These are phyloP conservation scores for Lordiphosa clarofinis DNA, from an alignment of 1,140 invertebrate genomes.

Conservation along the genomic window DNA sequence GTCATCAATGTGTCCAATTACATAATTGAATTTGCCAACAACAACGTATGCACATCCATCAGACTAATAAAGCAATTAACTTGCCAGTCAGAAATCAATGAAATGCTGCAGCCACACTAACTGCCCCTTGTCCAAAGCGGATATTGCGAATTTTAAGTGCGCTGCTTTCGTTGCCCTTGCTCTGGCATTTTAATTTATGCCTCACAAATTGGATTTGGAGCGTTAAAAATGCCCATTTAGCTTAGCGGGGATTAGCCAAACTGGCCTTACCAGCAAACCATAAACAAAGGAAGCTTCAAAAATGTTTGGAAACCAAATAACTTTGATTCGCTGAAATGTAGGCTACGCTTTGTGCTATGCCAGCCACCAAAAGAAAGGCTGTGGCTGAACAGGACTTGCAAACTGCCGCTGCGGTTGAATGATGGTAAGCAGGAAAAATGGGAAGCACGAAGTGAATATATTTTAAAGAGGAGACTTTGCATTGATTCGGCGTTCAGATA, in stretches of 20 bases:
- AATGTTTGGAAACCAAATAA: slow-evolving; percentile 42
- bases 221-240: slow-evolving; percentile 54
- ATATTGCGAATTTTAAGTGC: slow-evolving; percentile 51
- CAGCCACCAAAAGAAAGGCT: slow-evolving; percentile 22
- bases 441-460: slow-evolving; percentile 24
- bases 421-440: slow-evolving; percentile 46
- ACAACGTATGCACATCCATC: slow-evolving; percentile 50
- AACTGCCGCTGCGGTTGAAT: slow-evolving; percentile 9
- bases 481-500: too few relatives aligned
- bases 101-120: slow-evolving; percentile 13
- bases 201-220: slow-evolving; percentile 63
- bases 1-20: slow-evolving; percentile 34
- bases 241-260: slow-evolving; percentile 67
- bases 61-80: slow-evolving; percentile 72
- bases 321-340: slow-evolving; percentile 58
- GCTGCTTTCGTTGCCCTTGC: slow-evolving; percentile 11
- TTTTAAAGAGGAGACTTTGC: too few relatives aligned
- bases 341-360: slow-evolving; percentile 60
- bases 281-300: slow-evolving; percentile 1
- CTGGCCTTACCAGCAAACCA: slow-evolving; percentile 1
- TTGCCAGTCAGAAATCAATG: slow-evolving; percentile 36
- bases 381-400: slow-evolving; percentile 16
- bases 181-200: slow-evolving; percentile 62
- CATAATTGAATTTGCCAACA: slow-evolving; percentile 62
- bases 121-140: slow-evolving; percentile 39